Evolutionary conservation across 2,113 vertebrate species (phyloP).

Genomic region (Spea bombifrons): DNA sequence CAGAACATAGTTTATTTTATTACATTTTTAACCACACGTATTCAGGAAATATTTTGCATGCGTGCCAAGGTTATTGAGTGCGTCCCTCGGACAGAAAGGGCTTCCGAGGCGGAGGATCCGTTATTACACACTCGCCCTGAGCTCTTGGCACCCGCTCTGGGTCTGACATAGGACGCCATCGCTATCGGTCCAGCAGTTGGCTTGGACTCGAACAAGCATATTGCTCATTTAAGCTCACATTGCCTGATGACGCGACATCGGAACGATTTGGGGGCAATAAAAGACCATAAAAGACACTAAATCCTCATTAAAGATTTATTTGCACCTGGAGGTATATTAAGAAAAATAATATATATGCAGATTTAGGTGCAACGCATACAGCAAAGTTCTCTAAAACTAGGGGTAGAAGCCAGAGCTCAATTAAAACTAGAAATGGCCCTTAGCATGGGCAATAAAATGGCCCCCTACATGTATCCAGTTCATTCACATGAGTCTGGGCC

Average conservation of each 20-base stretch:
- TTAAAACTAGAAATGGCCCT: too few species aligned
- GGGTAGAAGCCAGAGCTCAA: too few species aligned
- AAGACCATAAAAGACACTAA: neutral
- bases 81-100: slow-evolving; percentile 36
- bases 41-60: slow-evolving; percentile 9
- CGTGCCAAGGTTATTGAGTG: slow-evolving; percentile 25
- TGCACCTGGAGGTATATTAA: slow-evolving; percentile 4
- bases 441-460: too few species aligned
- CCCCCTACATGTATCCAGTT: too few species aligned
- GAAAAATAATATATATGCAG: too few species aligned
- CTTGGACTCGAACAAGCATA: slow-evolving; percentile 25
- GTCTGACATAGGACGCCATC: slow-evolving; percentile 11
- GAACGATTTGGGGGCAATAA: slow-evolving; percentile 28
- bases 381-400: too few species aligned
- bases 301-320: slow-evolving; percentile 2
- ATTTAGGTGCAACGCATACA: too few species aligned
- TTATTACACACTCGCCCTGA: slow-evolving; percentile 22
- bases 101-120: slow-evolving; percentile 22
- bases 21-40: slow-evolving; percentile 20
- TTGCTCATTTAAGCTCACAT: slow-evolving; percentile 37
- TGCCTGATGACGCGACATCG: slow-evolving; percentile 35
- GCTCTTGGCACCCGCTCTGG: slow-evolving; percentile 20
- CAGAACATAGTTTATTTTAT: slow-evolving; percentile 37
- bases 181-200: slow-evolving; percentile 11
- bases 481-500: too few species aligned